Base-by-base conservation (phyloP, 2,888 invertebrate species). In the Cephus pulcher region DNA sequence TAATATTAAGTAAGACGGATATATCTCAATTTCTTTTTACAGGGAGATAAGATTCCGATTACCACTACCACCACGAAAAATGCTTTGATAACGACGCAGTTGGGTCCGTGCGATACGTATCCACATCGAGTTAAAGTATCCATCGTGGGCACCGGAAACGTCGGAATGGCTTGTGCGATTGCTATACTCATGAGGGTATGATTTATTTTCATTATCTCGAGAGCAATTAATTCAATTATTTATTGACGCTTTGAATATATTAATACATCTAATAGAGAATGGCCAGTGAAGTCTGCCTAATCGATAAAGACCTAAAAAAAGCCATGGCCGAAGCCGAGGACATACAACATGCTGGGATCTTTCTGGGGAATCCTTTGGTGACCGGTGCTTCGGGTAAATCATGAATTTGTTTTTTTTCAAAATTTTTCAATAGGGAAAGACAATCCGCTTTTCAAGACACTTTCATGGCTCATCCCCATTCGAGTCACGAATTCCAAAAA, bases 271-370 rank as follows among this genome's bases (percentile, higher is more conserved):
- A 32, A 71, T 32, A 93, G 93, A 92, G 92, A 84, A 90, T 93
- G 79, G 93, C 92, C 77, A 92, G 92, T 83, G 93, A 94, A 84
- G 86, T 94, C 78, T 92, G 92, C 71, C 89, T 94, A 82, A 92
- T 94, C 37, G 94, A 94, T 88, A 92, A 93, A 78, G 90, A 92
- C 77, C 91, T 88, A 69, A 92, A 93, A 83, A 93, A 93, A 86
- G 90, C 94, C 83, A 90, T 92, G 80, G 94, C 94, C 70, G 94
- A 94, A 86, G 92, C 93, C 90, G 92, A 94, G 92, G 94, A 94
- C 86, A 90, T 94, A 78, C 93, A 93, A 85, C 94, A 94, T 82
- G 93, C 93, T n/a, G 90, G 93, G 30, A 90, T 93, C 34, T 94
- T 94, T 90, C 90, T 93, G 73, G 92, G 92, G 80, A 92, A 92